These are phyloP conservation scores for Poecilia wingei DNA, from an alignment of 2,797 vertebrate species.

Conservation along the genomic window DNA sequence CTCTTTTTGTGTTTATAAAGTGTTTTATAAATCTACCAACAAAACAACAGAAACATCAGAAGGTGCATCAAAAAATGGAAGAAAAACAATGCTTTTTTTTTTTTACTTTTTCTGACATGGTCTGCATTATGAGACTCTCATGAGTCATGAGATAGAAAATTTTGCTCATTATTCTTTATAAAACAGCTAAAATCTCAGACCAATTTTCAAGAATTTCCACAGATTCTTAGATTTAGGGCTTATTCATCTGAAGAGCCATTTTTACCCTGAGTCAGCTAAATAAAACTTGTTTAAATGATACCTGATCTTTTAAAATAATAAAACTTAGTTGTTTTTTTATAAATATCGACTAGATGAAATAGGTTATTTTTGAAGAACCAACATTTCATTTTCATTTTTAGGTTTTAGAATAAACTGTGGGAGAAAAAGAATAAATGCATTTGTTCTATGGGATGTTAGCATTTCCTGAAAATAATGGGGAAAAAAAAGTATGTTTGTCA, in stretches of 20 bases:
- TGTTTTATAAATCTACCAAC: not conserved
- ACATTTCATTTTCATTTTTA: not conserved
- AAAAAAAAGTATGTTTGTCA: not conserved
- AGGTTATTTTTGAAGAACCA: not conserved
- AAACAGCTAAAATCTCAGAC: not conserved
- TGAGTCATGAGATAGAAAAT: not conserved
- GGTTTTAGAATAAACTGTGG: not conserved
- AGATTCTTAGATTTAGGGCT: not conserved
- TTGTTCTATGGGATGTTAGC: not conserved
- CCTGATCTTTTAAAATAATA: not conserved
- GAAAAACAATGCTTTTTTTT: not conserved
- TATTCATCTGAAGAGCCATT: not conserved
- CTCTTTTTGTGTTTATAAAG: constrained; percentile 51
- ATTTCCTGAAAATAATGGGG: not conserved
- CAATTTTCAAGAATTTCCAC: not conserved
- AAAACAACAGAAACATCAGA: not conserved
- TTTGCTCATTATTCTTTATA: not conserved
- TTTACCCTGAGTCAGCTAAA: not conserved
- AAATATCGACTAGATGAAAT: not conserved
- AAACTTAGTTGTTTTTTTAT: not conserved
- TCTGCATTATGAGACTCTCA: not conserved
- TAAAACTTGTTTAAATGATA: not conserved
- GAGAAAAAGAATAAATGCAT: not conserved
- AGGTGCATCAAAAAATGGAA: not conserved
- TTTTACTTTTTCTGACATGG: not conserved